Evolutionary conservation across 2,888 invertebrate species (phyloP).

Genomic region (Barypeithes pellucidus): DNA sequence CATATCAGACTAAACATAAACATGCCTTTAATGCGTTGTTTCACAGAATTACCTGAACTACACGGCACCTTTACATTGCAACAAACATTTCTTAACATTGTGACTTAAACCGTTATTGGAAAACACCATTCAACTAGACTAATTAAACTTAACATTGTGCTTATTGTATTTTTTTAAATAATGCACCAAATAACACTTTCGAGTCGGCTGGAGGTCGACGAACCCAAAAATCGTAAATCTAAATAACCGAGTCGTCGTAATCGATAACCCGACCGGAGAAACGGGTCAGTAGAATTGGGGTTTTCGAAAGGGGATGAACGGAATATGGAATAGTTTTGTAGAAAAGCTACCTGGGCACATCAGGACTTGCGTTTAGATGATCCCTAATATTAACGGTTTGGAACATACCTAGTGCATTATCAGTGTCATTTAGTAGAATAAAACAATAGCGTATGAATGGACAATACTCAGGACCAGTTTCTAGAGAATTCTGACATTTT

Average conservation of each 20-base stretch:
- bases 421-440: too few relatives aligned
- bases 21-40: too few relatives aligned
- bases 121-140: background rate
- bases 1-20: background rate
- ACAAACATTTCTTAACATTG: too few relatives aligned
- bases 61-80: too few relatives aligned
- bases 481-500: too few relatives aligned
- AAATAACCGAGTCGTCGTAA: constrained; percentile 46
- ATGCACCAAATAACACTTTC: constrained; percentile 34
- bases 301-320: constrained; percentile 33
- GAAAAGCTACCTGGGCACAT: constrained; percentile 2
- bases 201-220: constrained; percentile 38
- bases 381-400: too few relatives aligned
- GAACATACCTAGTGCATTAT: too few relatives aligned
- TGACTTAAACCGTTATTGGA: too few relatives aligned
- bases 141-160: constrained; percentile 14
- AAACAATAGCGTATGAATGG: too few relatives aligned
- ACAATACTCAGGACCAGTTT: background rate
- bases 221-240: constrained; percentile 47
- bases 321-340: background rate
- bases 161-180: constrained; percentile 28
- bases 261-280: constrained; percentile 50
- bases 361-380: background rate
- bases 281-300: constrained; percentile 48
- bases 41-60: too few relatives aligned